phyloP scores from a whole-genome alignment of 2,113 vertebrate genomes.

The Bos javanicus region DNA sequence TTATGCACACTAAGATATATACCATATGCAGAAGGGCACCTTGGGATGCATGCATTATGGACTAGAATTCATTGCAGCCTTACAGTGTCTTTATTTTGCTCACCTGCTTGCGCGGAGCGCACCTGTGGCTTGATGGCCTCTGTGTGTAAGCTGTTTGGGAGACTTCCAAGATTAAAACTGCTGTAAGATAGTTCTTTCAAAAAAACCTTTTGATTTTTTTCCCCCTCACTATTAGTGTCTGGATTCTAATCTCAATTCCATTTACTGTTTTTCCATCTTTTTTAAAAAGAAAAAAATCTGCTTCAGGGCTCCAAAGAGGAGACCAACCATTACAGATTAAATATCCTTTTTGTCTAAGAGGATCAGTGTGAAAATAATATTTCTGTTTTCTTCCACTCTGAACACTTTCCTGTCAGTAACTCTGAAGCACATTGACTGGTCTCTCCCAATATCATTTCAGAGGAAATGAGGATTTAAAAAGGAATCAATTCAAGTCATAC shows the following conservation, averaged over 20 bases:
- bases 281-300: background rate
- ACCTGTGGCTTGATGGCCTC: background rate
- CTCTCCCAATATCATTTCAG: background rate
- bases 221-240: background rate
- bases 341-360: background rate
- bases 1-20: accelerated
- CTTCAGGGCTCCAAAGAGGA: background rate
- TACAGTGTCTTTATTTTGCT: background rate
- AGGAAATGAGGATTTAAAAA: background rate
- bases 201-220: background rate
- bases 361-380: background rate
- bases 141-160: background rate
- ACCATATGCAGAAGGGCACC: slow-evolving; percentile 9
- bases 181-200: background rate
- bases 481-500: background rate
- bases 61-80: background rate
- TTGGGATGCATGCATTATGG: background rate
- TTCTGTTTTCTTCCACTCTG: background rate
- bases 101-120: background rate
- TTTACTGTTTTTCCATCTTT: background rate
- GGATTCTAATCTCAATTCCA: background rate
- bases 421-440: background rate
- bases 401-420: background rate
- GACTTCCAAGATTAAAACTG: slow-evolving; percentile 11
- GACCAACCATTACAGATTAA: background rate